These are phyloP conservation scores for Sphinx pinastri DNA, from an alignment of 2,888 invertebrate genomes.

Conservation along the genomic window DNA sequence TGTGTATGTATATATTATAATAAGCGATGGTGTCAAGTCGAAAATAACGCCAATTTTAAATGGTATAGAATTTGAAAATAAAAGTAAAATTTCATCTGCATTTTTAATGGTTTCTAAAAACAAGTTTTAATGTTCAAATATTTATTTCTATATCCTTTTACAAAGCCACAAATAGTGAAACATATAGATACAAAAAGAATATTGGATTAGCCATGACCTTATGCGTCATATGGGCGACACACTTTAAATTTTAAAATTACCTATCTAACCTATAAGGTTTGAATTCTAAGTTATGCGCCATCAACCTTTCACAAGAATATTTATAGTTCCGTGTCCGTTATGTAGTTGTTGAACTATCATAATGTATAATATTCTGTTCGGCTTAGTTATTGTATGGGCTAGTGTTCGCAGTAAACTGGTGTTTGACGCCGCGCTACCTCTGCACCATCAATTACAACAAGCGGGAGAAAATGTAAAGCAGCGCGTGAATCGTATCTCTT, in stretches of 20 bases:
- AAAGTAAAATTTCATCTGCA: too few relatives aligned
- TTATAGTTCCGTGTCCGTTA: conserved; percentile 10
- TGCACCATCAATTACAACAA: conserved; percentile 39
- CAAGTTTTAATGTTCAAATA: too few relatives aligned
- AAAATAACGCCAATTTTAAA: background rate
- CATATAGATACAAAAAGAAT: background rate
- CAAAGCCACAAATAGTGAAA: too few relatives aligned
- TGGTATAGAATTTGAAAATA: too few relatives aligned
- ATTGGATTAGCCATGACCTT: background rate
- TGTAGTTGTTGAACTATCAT: background rate
- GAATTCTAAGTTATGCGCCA: background rate
- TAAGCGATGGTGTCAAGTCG: background rate
- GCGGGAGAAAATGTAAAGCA: conserved; percentile 51
- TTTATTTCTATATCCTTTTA: too few relatives aligned
- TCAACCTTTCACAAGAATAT: conserved; percentile 13
- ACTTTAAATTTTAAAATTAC: conserved; percentile 10
- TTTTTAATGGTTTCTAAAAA: too few relatives aligned
- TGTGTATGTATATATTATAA: too few relatives aligned
- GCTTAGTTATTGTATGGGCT: background rate
- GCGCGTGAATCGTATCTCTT: conserved; percentile 49
- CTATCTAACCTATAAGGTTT: background rate
- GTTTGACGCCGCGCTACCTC: conserved; percentile 26
- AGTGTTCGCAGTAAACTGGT: conserved; percentile 26
- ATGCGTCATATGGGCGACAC: background rate
- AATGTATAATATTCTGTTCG: background rate